A percentile compares a stretch with the other conserved stretches of the same genome.
Conservation (phyloP, 2,888 invertebrate genomes). For the Chrysina gloriosa region DNA sequence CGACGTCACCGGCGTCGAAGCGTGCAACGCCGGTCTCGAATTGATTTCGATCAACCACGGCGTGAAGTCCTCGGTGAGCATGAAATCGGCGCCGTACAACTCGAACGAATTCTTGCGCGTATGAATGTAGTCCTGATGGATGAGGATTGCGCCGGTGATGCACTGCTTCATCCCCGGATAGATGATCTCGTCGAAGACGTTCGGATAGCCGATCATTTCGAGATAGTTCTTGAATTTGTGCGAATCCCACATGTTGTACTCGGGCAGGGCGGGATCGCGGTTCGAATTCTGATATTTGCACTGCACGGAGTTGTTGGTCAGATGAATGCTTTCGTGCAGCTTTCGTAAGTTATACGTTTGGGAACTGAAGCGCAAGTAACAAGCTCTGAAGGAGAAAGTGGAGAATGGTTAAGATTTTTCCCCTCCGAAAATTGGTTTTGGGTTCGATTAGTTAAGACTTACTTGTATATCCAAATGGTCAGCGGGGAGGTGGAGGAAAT, state of each 20-base stretch:
- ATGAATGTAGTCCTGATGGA: conserved; percentile 79
- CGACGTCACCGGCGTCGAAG: conserved; percentile 86
- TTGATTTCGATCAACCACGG: conserved; percentile 96
- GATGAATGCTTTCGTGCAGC: conserved; percentile 86
- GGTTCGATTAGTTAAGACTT: conserved; percentile 48
- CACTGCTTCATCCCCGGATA: conserved; percentile 88
- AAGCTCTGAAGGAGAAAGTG: conserved; percentile 67
- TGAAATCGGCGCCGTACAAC: conserved; percentile 92
- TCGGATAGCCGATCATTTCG: conserved; percentile 68
- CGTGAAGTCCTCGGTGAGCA: conserved; percentile 84
- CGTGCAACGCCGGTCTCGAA: conserved; percentile 84
- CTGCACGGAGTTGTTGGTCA: conserved; percentile 90
- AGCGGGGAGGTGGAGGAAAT: conserved; percentile 82
- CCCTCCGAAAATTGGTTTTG: not conserved
- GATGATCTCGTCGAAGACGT: conserved; percentile 79
- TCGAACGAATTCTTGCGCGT: conserved; percentile 84
- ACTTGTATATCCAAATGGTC: conserved; percentile 88
- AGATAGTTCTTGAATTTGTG: conserved; percentile 74
- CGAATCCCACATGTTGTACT: conserved; percentile 87
- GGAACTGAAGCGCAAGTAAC: conserved; percentile 88
- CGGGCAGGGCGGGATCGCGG: conserved; percentile 74
- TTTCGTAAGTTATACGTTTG: conserved; percentile 82
- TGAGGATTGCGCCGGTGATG: conserved; percentile 82
- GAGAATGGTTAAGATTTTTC: not conserved
- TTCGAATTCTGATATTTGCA: conserved; percentile 73